phyloP scores from a whole-genome alignment of 2,113 vertebrate species.

The Hepsetus odoe region DNA sequence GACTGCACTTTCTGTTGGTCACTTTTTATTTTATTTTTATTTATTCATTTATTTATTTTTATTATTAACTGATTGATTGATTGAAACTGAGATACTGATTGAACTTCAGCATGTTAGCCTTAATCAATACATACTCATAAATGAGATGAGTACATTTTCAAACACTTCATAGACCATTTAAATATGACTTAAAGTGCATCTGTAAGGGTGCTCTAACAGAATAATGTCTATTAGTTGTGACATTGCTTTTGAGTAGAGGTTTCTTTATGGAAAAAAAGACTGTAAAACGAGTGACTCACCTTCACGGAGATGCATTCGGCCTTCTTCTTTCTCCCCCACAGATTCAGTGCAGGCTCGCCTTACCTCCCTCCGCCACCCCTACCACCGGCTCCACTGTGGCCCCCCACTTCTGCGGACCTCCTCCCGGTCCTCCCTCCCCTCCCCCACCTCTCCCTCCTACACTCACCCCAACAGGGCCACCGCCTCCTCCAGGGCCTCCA shows the following conservation, averaged over 20 bases:
- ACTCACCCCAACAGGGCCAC: conserved; percentile 68
- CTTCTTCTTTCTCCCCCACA: conserved; percentile 56
- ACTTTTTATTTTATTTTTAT: background rate
- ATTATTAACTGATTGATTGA: background rate
- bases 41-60: background rate
- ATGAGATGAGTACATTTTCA: too few species aligned
- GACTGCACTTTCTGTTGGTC: too few species aligned
- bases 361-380: conserved; percentile 88
- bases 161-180: too few species aligned
- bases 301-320: background rate
- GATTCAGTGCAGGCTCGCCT: conserved; percentile 81
- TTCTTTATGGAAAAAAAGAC: background rate
- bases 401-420: conserved; percentile 70
- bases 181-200: background rate
- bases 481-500: conserved; percentile 76
- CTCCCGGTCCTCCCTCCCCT: conserved; percentile 73
- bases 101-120: too few species aligned
- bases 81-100: background rate
- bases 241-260: background rate
- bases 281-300: background rate
- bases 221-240: background rate
- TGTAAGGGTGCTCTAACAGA: too few species aligned
- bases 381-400: conserved; percentile 82
- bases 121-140: too few species aligned
- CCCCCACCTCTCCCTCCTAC: conserved; percentile 78